Conservation (phyloP, 1,140 invertebrate species). For the Drosophila orena region DNA sequence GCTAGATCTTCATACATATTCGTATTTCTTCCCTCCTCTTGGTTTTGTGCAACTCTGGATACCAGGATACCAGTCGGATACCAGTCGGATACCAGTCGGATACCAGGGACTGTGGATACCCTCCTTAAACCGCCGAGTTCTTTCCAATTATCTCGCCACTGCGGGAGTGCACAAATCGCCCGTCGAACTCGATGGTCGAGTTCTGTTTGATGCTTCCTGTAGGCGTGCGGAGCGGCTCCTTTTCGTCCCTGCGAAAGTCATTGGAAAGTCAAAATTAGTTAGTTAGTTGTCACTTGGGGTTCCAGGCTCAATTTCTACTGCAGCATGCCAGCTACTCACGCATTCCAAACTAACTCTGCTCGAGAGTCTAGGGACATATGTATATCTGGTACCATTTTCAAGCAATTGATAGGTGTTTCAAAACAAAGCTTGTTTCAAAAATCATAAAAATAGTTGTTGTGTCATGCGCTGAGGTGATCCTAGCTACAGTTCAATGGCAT, state of each 20-base stretch:
- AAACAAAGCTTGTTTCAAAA: not conserved
- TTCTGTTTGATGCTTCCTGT: slow-evolving; percentile 89
- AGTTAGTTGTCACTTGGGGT: not conserved
- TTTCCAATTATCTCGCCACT: slow-evolving; percentile 92
- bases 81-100: too few relatives aligned
- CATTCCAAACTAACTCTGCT: not conserved
- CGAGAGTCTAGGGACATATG: too few relatives aligned
- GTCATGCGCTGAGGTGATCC: not conserved
- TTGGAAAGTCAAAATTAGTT: not conserved
- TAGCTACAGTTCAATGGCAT: slow-evolving; percentile 6
- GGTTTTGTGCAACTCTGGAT: slow-evolving; percentile 22
- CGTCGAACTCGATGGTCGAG: slow-evolving; percentile 92
- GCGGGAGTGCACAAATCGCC: slow-evolving; percentile 91
- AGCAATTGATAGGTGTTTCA: not conserved
- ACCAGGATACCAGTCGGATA: too few relatives aligned
- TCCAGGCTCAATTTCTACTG: not conserved
- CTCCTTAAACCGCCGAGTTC: slow-evolving; percentile 91
- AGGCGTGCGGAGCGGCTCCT: slow-evolving; percentile 90
- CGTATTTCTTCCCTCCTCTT: not conserved
- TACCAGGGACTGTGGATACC: not conserved
- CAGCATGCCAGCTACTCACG: slow-evolving; percentile 25
- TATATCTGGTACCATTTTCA: not conserved
- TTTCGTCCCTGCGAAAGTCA: slow-evolving; percentile 89
- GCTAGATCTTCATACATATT: slow-evolving; percentile 12
- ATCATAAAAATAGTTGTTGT: not conserved